These are phyloP conservation scores for Sycophila texana DNA, from an alignment of 2,888 invertebrate species.

Conservation along the genomic window DNA sequence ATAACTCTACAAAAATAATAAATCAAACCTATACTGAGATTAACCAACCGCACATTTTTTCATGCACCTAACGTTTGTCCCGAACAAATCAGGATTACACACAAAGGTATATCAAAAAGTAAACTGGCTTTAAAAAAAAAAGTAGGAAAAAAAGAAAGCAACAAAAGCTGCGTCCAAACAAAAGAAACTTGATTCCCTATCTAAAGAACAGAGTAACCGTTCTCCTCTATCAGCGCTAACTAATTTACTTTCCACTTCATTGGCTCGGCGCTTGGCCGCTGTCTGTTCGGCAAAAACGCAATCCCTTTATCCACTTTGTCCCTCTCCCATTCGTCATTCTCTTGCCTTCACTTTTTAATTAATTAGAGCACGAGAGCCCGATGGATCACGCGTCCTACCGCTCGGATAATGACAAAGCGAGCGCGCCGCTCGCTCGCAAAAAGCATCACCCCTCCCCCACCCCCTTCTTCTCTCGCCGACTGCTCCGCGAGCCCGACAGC, in stretches of 20 bases:
- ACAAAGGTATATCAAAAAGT: background rate
- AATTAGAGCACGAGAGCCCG: conserved; percentile 40
- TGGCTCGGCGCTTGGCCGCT: background rate
- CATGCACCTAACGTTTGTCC: no score
- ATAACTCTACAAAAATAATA: no score
- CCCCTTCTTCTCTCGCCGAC: background rate
- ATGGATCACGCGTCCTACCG: conserved; percentile 38
- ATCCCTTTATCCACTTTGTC: background rate
- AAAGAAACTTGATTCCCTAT: conserved; percentile 15
- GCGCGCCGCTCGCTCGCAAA: background rate
- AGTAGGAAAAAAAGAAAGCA: background rate
- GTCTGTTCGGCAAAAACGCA: conserved; percentile 14
- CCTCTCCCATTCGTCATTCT: background rate
- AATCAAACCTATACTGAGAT: no score
- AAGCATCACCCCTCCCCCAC: background rate
- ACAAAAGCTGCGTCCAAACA: background rate
- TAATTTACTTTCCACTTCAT: conserved; percentile 29
- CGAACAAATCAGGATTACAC: no score
- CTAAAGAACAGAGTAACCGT: background rate
- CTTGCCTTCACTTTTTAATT: conserved; percentile 42
- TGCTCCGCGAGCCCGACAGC: background rate
- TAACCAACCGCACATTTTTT: no score
- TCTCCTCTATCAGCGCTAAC: conserved; percentile 15
- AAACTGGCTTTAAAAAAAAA: background rate
- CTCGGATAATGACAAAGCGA: conserved; percentile 39